Evolutionary conservation across 2,113 vertebrate genomes (phyloP).

Genomic region (Bucco capensis): DNA sequence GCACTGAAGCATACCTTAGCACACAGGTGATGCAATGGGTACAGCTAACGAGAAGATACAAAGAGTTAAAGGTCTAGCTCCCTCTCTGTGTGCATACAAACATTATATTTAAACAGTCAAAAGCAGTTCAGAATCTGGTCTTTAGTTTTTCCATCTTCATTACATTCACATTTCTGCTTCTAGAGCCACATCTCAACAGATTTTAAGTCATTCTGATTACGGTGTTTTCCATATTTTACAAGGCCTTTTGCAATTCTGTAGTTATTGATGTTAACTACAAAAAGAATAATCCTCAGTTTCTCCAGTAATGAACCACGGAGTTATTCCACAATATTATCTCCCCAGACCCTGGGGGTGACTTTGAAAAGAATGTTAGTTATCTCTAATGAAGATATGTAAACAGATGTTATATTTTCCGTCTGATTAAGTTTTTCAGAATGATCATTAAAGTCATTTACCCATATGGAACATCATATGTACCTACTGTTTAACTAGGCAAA

Average conservation of each 20-base stretch:
- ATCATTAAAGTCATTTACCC: constrained; percentile 43
- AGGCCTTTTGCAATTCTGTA: constrained; percentile 6
- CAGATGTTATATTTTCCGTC: constrained; percentile 57
- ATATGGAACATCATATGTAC: constrained; percentile 47
- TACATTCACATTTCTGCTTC: not conserved
- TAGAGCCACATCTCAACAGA: not conserved
- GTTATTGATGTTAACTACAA: constrained; percentile 48
- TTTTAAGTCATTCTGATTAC: constrained; percentile 32
- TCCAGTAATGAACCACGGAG: not conserved
- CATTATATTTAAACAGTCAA: not conserved
- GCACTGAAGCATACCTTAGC: not conserved
- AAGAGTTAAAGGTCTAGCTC: not conserved
- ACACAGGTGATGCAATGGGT: not conserved
- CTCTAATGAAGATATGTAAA: constrained; percentile 27
- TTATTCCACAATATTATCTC: not conserved
- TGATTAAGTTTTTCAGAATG: constrained; percentile 51
- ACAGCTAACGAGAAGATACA: not conserved
- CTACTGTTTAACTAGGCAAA: constrained; percentile 30
- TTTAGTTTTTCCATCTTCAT: not conserved
- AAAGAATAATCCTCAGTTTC: not conserved
- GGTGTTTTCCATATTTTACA: constrained; percentile 38
- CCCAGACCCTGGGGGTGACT: constrained; percentile 33
- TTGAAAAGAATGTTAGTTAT: constrained; percentile 45
- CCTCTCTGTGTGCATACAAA: not conserved
- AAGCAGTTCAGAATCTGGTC: not conserved